Base-by-base conservation (phyloP, 2,797 vertebrate species). In the Mustela erminea region DNA sequence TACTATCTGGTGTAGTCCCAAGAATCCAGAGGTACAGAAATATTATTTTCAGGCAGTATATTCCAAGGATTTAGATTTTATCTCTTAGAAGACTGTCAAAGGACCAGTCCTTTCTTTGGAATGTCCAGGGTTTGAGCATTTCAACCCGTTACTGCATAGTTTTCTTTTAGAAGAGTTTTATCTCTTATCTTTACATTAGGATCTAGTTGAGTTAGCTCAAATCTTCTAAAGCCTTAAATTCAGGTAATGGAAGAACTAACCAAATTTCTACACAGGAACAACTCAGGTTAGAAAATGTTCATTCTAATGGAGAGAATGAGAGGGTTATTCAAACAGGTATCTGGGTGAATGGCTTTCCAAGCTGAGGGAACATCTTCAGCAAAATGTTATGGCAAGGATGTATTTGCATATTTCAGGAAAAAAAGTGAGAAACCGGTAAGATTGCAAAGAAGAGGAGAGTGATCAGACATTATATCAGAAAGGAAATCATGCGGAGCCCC, bases 141-240 rank as follows among this genome's bases (percentile, higher is more conserved):
- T 38, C 13, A 58, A 62, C 23, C 14, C 8, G 52, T 87, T 80
- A 49, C 21, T 38, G 29, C 27, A 23, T 23, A 52, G 52, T 83
- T 87, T 32, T 80, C 4, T 77, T 66, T 66, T 62, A 58, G 23
- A 75, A 32, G 10, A 70, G 18, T 27, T 66, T 93, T 82, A 32
- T 25, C 21, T 86, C 46, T 41, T 74, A 9, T 49, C 56, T 74
- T 80, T 85, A 64, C 38, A 20, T 49, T 81, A 35, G 60, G 35
- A 86, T 93, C 5, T 49, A 68, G 20, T 90, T 90, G 46, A 58
- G 8, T 81, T 75, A 82, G 20, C 15, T 38, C 75, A 56, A 93
- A 52, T 86, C 95, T 89, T 85, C 93, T 80, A 58, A 49, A n/a
- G 35, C 23, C 29, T 70, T 78, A 84, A 64, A 64, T 87, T 29